Evolutionary conservation across 2,888 invertebrate species (phyloP).

Genomic region (Seira ritae): DNA sequence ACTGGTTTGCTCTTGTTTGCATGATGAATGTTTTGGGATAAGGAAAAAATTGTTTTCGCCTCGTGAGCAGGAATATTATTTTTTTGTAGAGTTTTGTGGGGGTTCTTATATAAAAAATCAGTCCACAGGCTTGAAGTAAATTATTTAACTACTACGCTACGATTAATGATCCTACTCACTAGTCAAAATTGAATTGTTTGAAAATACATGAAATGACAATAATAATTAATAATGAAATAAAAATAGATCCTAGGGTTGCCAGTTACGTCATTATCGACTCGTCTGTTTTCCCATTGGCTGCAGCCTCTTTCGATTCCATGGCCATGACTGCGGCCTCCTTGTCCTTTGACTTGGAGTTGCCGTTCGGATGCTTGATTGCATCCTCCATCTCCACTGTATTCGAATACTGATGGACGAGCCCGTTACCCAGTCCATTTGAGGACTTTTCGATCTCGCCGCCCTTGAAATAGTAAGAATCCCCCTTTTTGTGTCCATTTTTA

Average conservation of each 20-base stretch:
- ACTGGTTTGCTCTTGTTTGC: no score
- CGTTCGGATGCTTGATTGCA: slow-evolving; percentile 69
- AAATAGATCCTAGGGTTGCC: slow-evolving; percentile 3
- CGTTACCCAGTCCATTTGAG: slow-evolving; percentile 67
- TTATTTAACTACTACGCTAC: background rate
- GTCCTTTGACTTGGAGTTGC: slow-evolving; percentile 63
- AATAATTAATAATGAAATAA: background rate
- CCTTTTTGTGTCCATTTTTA: slow-evolving; percentile 37
- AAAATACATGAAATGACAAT: background rate
- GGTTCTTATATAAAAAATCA: slow-evolving; percentile 10
- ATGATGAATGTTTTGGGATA: no score
- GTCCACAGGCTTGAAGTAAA: background rate
- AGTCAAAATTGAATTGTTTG: background rate
- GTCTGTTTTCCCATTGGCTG: slow-evolving; percentile 57
- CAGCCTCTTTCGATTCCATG: slow-evolving; percentile 52
- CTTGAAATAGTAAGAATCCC: slow-evolving; percentile 67
- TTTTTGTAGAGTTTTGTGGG: background rate
- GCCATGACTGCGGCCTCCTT: slow-evolving; percentile 50
- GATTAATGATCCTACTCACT: background rate
- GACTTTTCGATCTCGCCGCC: slow-evolving; percentile 71
- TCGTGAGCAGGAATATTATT: background rate
- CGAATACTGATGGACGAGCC: slow-evolving; percentile 67
- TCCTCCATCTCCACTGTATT: slow-evolving; percentile 72
- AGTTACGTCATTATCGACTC: slow-evolving; percentile 66
- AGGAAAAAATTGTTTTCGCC: no score